Percentiles rank a stretch among this genome's conserved stretches.
Evolutionary conservation across 2,797 vertebrate species (phyloP).

Genomic region (Champsocephalus gunnari): DNA sequence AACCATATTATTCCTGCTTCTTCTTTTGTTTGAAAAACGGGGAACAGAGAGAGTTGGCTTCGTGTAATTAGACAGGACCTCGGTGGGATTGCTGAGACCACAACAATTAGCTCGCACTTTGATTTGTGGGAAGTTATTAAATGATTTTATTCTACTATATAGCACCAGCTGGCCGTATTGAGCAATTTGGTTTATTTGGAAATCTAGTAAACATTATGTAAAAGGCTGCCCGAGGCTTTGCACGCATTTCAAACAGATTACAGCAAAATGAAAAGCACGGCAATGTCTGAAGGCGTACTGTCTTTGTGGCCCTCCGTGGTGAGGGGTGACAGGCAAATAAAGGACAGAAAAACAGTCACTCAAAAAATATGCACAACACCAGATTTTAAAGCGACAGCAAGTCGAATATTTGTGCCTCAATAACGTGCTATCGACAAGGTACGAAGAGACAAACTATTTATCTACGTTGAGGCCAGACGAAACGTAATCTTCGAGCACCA

Average conservation of each 20-base stretch:
- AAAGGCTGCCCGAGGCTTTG: conserved; percentile 7
- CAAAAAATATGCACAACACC: background rate
- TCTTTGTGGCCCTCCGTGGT: conserved; percentile 30
- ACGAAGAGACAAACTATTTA: conserved; percentile 3
- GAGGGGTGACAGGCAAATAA: conserved; percentile 20
- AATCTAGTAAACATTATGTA: conserved; percentile 29
- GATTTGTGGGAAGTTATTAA: conserved; percentile 9
- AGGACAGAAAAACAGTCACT: conserved; percentile 1
- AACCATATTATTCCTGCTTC: conserved; percentile 66
- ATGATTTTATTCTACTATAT: conserved; percentile 16
- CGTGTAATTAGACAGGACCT: conserved; percentile 47
- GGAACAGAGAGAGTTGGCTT: conserved; percentile 25
- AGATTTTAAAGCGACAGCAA: background rate
- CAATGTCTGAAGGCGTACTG: conserved; percentile 22
- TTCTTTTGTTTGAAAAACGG: conserved; percentile 68
- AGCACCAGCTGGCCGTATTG: background rate
- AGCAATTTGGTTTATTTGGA: conserved; percentile 29
- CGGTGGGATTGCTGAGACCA: conserved; percentile 32
- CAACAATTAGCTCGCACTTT: conserved; percentile 29
- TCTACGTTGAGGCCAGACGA: conserved; percentile 16
- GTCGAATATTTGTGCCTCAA: background rate
- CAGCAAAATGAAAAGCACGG: conserved; percentile 20
- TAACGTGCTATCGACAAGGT: background rate
- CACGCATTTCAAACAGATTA: conserved; percentile 35
- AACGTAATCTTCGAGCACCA: conserved; percentile 12